These are phyloP conservation scores for Lophotis ruficrista DNA, from an alignment of 2,113 vertebrate species.

Conservation along the genomic window DNA sequence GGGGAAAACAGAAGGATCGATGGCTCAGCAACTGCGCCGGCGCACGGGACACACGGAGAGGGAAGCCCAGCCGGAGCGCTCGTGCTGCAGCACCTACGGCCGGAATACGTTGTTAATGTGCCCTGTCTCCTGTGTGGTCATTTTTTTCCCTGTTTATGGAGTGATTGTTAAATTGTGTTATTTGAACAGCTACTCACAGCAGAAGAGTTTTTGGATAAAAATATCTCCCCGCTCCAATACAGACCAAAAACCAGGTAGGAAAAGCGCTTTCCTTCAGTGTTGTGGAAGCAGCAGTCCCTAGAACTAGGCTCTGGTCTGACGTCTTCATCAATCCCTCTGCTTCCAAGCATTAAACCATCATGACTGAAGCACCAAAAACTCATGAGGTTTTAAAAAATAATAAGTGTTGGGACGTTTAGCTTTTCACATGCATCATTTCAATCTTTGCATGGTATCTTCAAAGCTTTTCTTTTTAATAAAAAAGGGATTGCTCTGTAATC, in stretches of 20 bases:
- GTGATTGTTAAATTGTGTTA: background rate
- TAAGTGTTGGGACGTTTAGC: background rate
- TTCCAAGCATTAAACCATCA: background rate
- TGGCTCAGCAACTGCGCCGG: fast-evolving
- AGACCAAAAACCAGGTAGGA: background rate
- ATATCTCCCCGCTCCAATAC: background rate
- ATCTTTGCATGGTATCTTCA: background rate
- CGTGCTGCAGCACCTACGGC: background rate
- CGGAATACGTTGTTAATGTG: background rate
- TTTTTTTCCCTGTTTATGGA: background rate
- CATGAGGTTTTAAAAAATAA: background rate
- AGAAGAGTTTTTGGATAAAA: background rate
- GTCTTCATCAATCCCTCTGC: background rate
- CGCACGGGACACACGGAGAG: fast-evolving
- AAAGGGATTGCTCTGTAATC: background rate
- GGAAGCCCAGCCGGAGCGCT: background rate
- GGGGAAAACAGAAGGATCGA: background rate
- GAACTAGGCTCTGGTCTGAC: background rate
- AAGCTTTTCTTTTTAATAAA: conserved; percentile 21
- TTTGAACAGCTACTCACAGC: background rate
- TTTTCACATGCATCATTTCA: background rate
- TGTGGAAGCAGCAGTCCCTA: background rate
- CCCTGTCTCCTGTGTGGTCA: background rate
- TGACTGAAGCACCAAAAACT: background rate
- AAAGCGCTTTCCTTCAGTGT: background rate